A percentile compares a stretch with the other conserved stretches of the same genome.
These are phyloP conservation scores for Champsocephalus gunnari DNA, from an alignment of 2,797 vertebrate genomes.

Conservation along the genomic window DNA sequence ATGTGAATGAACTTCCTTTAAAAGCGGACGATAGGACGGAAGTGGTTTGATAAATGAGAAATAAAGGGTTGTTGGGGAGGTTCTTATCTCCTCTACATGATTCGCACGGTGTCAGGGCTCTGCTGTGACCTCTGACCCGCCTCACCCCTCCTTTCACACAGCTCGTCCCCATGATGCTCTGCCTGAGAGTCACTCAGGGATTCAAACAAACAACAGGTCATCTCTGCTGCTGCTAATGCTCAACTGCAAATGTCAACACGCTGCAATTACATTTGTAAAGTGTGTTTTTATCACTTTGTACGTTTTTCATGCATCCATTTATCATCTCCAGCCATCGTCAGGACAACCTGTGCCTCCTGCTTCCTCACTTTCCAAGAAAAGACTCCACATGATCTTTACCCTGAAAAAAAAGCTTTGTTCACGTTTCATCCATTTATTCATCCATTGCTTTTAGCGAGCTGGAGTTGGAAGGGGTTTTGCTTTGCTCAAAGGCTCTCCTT, in stretches of 20 bases:
- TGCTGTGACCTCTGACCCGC: constrained; percentile 44
- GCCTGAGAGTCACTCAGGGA: constrained; percentile 31
- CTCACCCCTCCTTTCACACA: not conserved
- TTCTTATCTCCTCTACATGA: constrained; percentile 12
- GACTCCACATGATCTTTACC: too few species aligned
- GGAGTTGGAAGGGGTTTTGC: too few species aligned
- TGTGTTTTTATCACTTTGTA: not conserved
- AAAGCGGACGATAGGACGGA: not conserved
- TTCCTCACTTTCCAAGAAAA: too few species aligned
- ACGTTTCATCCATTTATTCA: too few species aligned
- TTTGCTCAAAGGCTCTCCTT: too few species aligned
- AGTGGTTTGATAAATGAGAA: not conserved
- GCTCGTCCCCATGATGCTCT: not conserved
- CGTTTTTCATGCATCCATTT: not conserved
- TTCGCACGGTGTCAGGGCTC: constrained; percentile 14
- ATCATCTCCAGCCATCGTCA: not conserved
- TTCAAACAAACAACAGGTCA: constrained; percentile 35
- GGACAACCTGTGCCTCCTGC: too few species aligned
- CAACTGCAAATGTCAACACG: constrained; percentile 3
- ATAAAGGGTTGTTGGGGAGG: not conserved
- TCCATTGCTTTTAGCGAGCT: too few species aligned
- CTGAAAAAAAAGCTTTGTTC: too few species aligned
- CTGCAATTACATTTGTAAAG: not conserved
- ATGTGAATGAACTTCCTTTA: constrained; percentile 5
- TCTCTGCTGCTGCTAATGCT: constrained; percentile 1